A percentile compares a stretch with the other conserved stretches of the same genome.
Evolutionary conservation across 2,797 vertebrate genomes (phyloP).

Genomic region (Leucoraja ocellata): DNA sequence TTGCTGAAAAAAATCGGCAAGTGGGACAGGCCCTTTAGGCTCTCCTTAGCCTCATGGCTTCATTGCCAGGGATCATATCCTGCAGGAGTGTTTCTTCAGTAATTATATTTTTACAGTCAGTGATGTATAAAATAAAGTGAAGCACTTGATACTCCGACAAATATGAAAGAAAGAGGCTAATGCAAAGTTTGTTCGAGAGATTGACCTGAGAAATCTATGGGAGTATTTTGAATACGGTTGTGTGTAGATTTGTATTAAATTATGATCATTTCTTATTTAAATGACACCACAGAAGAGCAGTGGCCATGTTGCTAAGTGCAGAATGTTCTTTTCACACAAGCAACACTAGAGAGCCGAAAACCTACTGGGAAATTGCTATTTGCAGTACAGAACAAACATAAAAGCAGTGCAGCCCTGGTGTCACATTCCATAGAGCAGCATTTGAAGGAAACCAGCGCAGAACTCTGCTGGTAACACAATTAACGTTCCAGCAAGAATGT

Average conservation of each 20-base stretch:
- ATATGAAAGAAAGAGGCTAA: neutral
- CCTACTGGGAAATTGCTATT: slow-evolving; percentile 50
- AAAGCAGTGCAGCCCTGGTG: slow-evolving; percentile 49
- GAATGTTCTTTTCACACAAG: neutral
- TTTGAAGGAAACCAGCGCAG: slow-evolving; percentile 62
- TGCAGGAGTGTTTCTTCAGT: neutral
- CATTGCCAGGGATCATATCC: too few species aligned
- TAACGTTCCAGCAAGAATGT: slow-evolving; percentile 53
- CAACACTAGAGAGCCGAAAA: slow-evolving; percentile 41
- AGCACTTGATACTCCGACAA: neutral
- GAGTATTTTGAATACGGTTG: neutral
- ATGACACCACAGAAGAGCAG: neutral
- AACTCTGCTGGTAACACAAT: slow-evolving; percentile 51
- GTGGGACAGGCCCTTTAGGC: too few species aligned
- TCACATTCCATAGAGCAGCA: slow-evolving; percentile 54
- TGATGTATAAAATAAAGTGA: neutral
- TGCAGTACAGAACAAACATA: slow-evolving; percentile 56
- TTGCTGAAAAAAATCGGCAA: too few species aligned
- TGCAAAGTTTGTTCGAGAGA: neutral
- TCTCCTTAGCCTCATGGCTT: neutral
- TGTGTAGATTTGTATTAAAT: neutral
- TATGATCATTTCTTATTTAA: too few species aligned
- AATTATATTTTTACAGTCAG: neutral
- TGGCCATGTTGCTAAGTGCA: neutral
- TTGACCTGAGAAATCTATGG: neutral